Percentiles rank a stretch among this genome's conserved stretches.
Conservation (phyloP, 2,113 vertebrate species). For the Cyphomyrus plagiostoma region DNA sequence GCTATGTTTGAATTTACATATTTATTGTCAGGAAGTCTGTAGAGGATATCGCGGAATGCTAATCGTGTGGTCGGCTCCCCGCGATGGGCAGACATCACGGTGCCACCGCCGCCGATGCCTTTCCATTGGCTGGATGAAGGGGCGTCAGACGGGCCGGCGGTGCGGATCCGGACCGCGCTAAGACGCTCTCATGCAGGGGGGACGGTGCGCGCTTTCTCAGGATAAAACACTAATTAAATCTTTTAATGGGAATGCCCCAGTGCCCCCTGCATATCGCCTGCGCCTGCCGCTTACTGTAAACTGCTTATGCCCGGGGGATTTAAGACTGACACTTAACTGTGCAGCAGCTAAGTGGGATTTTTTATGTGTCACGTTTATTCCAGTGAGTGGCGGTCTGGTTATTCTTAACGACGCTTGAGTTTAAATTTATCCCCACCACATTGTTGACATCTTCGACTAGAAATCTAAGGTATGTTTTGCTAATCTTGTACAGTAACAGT, state of each 20-base stretch:
- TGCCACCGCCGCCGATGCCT: conserved; percentile 17
- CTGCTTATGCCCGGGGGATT: conserved; percentile 29
- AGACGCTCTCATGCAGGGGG: conserved; percentile 26
- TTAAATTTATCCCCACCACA: background rate
- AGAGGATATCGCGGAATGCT: conserved; percentile 62
- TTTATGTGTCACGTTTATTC: conserved; percentile 31
- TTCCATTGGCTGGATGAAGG: conserved; percentile 42
- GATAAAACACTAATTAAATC: conserved; percentile 41
- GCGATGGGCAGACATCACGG: conserved; percentile 40
- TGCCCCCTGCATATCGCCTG: conserved; percentile 22
- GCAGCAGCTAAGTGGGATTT: conserved; percentile 28
- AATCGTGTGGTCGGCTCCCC: conserved; percentile 52
- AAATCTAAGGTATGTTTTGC: background rate
- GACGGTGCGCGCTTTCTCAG: conserved; percentile 18
- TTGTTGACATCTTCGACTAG: background rate
- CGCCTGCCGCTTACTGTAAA: conserved; percentile 18
- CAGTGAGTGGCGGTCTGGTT: conserved; percentile 20
- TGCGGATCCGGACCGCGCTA: conserved; percentile 10
- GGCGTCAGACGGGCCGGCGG: background rate
- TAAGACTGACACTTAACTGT: conserved; percentile 30
- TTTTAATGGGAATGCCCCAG: conserved; percentile 27
- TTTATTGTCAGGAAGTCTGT: conserved; percentile 65
- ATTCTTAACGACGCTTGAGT: conserved; percentile 16
- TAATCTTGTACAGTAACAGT: background rate
- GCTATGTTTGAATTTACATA: conserved; percentile 64